phyloP scores from a whole-genome alignment of 2,888 invertebrate species.

The Nasonovia ribisnigri region DNA sequence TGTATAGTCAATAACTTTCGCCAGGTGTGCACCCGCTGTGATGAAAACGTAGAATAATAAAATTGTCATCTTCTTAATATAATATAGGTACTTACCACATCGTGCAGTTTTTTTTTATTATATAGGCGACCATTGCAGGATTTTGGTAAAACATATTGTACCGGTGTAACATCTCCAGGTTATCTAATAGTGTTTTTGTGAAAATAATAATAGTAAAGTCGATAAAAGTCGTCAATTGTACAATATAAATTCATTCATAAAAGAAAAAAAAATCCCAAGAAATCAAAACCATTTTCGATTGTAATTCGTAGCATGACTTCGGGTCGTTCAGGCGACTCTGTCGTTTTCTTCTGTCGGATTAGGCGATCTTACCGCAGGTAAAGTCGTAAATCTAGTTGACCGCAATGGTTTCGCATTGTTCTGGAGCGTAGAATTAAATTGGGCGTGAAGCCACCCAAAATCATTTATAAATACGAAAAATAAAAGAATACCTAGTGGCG shows the following conservation, averaged over 20 bases:
- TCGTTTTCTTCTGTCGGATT: background rate
- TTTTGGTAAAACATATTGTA: background rate
- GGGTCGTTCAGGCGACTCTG: background rate
- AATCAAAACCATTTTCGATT: background rate
- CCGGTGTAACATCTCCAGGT: background rate
- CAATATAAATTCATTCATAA: background rate
- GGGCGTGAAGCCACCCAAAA: background rate
- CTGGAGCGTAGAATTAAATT: conserved; percentile 25
- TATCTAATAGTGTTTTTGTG: background rate
- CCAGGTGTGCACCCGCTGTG: background rate
- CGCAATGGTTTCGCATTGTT: conserved; percentile 40
- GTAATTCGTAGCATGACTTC: background rate
- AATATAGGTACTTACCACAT: background rate
- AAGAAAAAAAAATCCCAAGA: background rate
- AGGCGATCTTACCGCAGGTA: conserved; percentile 9
- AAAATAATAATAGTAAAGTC: conserved; percentile 20
- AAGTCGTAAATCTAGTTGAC: conserved; percentile 42
- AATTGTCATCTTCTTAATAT: background rate
- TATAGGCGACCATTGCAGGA: background rate
- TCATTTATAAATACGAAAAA: conserved; percentile 30
- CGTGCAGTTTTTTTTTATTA: background rate
- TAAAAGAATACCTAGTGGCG: background rate
- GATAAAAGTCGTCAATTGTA: background rate
- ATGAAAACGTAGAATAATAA: background rate
- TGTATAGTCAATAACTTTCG: background rate